Evolutionary conservation across 2,797 vertebrate genomes (phyloP), one percentile per base, ranked within the genome.

Genomic region (Schizopygopsis malacanthus): DNA sequence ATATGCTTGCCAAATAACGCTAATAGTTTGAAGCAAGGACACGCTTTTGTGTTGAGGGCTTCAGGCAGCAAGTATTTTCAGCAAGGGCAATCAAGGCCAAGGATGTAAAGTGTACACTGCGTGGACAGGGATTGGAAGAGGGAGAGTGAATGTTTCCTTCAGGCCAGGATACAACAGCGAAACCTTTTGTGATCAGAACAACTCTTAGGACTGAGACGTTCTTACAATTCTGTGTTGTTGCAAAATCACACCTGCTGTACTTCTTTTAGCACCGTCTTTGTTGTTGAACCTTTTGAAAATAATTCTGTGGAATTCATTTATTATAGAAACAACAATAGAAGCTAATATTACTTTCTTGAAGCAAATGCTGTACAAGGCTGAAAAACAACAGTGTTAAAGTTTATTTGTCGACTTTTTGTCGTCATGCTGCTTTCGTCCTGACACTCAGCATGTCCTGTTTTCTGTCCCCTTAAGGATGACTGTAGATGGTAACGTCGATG

Each of bases 41-140:
- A 80, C 56, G 37, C 72, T 87, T 88, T 61, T 81, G 75, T 82
- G 52, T 79, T 84, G 82, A 50, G 52, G 43, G 56, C 79, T 85
- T 81, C 18, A 52, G 82, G 79, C 25, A 3, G 67, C 22, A 45
- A 41, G 67, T 79, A 79, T 89, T 81, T 77, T 82, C 72, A 82
- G 81, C 81, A 79, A 80, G 80, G 81, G 72, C 86, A 87, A 78
- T 73, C 67, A 41, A 82, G 82, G 85, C 79, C 85, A 85, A 82
- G 82, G 67, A 80, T 79, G 79, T 56, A 39, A 41, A 78, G 83
- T 82, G 72, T 70, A 61, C 73, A 69, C 43, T 18, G 15, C 33
- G 67, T 76, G 52, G 39, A 69, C 56, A 13, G 45, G 41, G 79
- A 75, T 54, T 41, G n/a, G 33, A 52, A 33, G 54, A 39, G 22